These are phyloP conservation scores for Pseudochaenichthys georgianus DNA, from an alignment of 2,797 vertebrate genomes.

Conservation along the genomic window DNA sequence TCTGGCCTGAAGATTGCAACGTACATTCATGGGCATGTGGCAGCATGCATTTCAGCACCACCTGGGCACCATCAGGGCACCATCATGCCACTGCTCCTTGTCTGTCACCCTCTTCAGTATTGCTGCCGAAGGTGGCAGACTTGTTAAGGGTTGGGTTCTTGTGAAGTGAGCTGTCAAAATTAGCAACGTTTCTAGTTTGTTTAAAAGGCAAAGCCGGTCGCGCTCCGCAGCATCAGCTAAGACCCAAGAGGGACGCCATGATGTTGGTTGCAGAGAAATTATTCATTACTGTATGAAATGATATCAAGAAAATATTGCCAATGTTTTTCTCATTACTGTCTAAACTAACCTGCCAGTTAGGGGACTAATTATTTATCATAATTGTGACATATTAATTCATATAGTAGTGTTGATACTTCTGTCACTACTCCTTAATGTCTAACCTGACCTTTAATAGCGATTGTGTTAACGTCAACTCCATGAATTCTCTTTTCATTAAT, in stretches of 20 bases:
- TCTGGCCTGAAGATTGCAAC: conserved; percentile 13
- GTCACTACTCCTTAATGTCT: conserved; percentile 67
- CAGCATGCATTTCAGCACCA: conserved; percentile 63
- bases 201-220: conserved; percentile 73
- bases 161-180: conserved; percentile 78
- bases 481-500: conserved; percentile 73
- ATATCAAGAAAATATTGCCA: conserved; percentile 61
- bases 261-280: conserved; percentile 51
- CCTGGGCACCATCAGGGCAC: conserved; percentile 74
- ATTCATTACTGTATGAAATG: conserved; percentile 67
- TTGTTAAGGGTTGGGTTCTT: conserved; percentile 65
- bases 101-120: conserved; percentile 74
- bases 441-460: conserved; percentile 67
- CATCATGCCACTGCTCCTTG: conserved; percentile 58
- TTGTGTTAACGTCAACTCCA: conserved; percentile 68
- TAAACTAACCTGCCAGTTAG: conserved; percentile 57
- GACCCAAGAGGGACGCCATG: conserved; percentile 65
- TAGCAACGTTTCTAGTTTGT: conserved; percentile 70
- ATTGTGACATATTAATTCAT: conserved; percentile 63
- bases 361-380: conserved; percentile 70
- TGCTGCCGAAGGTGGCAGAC: conserved; percentile 74
- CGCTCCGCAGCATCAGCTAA: conserved; percentile 57
- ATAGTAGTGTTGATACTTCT: conserved; percentile 70
- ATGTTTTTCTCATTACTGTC: conserved; percentile 51
- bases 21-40: conserved; percentile 55